Base-by-base conservation (phyloP, 2,113 vertebrate genomes). In the Pterophyllum scalare region DNA sequence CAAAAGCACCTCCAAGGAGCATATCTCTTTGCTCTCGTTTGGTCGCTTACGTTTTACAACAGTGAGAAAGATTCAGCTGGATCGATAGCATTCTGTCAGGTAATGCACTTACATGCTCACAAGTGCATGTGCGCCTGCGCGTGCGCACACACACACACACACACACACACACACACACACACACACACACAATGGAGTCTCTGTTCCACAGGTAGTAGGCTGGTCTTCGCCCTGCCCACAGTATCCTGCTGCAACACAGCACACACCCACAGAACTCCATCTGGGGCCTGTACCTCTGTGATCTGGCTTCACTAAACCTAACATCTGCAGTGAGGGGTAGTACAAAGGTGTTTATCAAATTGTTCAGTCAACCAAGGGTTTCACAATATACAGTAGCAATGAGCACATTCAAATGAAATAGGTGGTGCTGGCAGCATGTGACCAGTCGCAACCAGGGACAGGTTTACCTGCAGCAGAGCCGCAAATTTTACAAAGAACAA, bases 141-240 rank as follows among this genome's bases (percentile, higher is more conserved):
- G 5, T 5, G 46, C 60, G 46, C 24, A 46, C 2, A 49, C 60
- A 78, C 61, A 24, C 15, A 15, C 61, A 20, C 12, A 67, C 38
- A 59, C 28, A 62, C 35, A 72, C 31, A 75, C 22, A 52, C 59
- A 43, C 22, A 46, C 38, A 46, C 65, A 77, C 59, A 24, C 57
- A 52, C 65, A 72, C 28, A 82, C 46, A 80, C 60, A 83, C 78
- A 91, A 70, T 72, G 74, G 62, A 20, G 74, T 76, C 79, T 83
- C 82, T 89, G 84, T 92, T 87, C 52, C 83, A 58, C 52, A 84
- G 70, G 80, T 82, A 56, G 80, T 35, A 24, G 70, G 38, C 56
- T 75, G 83, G 70, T 52, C 46, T 77, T 24, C 33, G 40, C 74
- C 75, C 61, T 65, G 62, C 81, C 83, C 61, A 74, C 83, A 79